Percentiles rank a stretch among this genome's conserved stretches.
These are phyloP conservation scores for Centropristis striata DNA, from an alignment of 2,113 vertebrate genomes.

Conservation along the genomic window DNA sequence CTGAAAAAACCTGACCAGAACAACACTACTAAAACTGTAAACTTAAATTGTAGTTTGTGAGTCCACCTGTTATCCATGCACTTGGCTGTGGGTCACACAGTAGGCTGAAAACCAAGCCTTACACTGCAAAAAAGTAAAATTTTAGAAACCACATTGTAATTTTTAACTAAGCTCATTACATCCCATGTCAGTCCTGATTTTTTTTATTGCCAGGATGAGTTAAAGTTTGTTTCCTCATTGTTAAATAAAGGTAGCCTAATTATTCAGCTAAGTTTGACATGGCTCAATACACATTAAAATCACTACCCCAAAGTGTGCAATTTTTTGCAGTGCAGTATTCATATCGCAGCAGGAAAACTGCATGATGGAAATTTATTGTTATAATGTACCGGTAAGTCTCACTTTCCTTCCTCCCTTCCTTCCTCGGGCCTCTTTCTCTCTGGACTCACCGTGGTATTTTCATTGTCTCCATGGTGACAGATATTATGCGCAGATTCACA, in stretches of 20 bases:
- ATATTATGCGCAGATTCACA: constrained; percentile 55
- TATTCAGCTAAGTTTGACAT: neutral
- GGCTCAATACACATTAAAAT: neutral
- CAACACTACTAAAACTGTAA: neutral
- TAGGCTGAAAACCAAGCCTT: neutral
- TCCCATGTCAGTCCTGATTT: neutral
- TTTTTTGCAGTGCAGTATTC: constrained; percentile 34
- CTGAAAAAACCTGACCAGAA: neutral
- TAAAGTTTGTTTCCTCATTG: neutral
- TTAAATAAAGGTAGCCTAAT: neutral
- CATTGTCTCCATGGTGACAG: constrained; percentile 58
- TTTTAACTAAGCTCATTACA: neutral
- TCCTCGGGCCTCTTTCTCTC: constrained; percentile 43
- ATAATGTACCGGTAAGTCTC: constrained; percentile 28
- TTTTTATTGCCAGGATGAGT: neutral
- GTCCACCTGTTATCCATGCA: neutral
- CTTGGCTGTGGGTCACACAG: neutral
- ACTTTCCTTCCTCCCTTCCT: constrained; percentile 71
- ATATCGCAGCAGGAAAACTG: constrained; percentile 50
- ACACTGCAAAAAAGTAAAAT: neutral
- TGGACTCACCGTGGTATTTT: constrained; percentile 8
- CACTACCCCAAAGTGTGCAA: neutral
- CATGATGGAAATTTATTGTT: constrained; percentile 67
- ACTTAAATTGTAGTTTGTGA: neutral
- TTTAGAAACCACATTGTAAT: too few species aligned